Conservation (phyloP, 2,113 vertebrate genomes). For the Microcebus lehilahytsara region DNA sequence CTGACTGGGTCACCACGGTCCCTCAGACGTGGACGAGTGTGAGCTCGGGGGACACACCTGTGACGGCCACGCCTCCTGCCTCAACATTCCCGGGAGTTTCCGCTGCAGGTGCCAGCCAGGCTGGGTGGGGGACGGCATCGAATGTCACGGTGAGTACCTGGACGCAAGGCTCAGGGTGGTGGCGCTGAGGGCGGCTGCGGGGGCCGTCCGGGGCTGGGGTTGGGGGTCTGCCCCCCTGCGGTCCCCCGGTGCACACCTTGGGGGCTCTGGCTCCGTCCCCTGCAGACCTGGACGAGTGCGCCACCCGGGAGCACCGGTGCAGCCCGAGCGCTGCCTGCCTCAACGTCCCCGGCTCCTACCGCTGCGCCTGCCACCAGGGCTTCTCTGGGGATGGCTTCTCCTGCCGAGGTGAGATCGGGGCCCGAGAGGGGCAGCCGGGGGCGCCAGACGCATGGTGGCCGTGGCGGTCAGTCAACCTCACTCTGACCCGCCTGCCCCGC, state of each 20-base stretch:
- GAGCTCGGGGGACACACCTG: conserved; percentile 94
- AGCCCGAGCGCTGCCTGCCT: conserved; percentile 91
- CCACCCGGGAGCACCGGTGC: conserved; percentile 90
- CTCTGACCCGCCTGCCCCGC: neutral
- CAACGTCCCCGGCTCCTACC: conserved; percentile 93
- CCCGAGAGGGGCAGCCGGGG: fast-evolving
- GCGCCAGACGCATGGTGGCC: fast-evolving
- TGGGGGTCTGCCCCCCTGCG: neutral
- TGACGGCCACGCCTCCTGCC: conserved; percentile 92
- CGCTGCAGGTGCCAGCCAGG: conserved; percentile 94
- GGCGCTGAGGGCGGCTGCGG: neutral
- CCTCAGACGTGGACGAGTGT: conserved; percentile 93
- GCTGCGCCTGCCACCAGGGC: conserved; percentile 91
- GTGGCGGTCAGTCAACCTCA: fast-evolving
- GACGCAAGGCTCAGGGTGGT: neutral
- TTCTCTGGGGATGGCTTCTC: conserved; percentile 93
- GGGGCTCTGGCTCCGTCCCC: neutral
- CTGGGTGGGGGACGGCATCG: conserved; percentile 93
- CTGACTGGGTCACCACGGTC: neutral
- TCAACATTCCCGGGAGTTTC: conserved; percentile 95
- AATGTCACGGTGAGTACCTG: conserved; percentile 90
- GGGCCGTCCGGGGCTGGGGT: too few relatives aligned
- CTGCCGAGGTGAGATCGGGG: conserved; percentile 87
- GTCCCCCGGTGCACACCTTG: fast-evolving
- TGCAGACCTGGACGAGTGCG: conserved; percentile 93